Conservation (phyloP, 2,113 vertebrate genomes). For the Anoura caudifer region DNA sequence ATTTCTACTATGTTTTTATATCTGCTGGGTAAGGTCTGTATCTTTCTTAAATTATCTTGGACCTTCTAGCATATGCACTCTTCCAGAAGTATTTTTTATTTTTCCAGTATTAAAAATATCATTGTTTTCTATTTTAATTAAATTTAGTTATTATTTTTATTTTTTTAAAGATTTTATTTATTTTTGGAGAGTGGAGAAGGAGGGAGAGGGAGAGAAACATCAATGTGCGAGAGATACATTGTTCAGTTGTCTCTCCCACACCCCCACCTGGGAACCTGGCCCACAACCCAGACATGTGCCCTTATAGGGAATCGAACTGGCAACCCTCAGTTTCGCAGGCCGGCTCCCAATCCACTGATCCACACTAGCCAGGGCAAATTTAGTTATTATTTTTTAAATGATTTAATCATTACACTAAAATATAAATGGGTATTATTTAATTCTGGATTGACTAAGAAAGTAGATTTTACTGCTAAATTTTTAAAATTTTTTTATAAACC, state of each 20-base stretch:
- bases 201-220: no score
- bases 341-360: no score
- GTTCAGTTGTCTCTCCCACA: no score
- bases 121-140: not conserved
- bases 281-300: no score
- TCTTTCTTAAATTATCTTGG: not conserved
- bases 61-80: not conserved
- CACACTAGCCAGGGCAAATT: not conserved
- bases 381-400: constrained; percentile 1
- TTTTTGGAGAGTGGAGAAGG: no score
- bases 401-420: not conserved
- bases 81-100: not conserved
- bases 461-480: not conserved
- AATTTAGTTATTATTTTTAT: not conserved
- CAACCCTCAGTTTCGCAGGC: no score
- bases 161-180: not conserved
- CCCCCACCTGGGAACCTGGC: no score
- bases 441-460: not conserved
- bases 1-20: not conserved
- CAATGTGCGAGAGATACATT: no score
- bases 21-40: not conserved
- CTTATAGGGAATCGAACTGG: no score
- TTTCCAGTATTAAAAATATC: not conserved
- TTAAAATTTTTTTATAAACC: not conserved
- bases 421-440: not conserved